These are phyloP conservation scores for Tetragonisca angustula DNA, from an alignment of 2,888 invertebrate genomes.

Conservation along the genomic window DNA sequence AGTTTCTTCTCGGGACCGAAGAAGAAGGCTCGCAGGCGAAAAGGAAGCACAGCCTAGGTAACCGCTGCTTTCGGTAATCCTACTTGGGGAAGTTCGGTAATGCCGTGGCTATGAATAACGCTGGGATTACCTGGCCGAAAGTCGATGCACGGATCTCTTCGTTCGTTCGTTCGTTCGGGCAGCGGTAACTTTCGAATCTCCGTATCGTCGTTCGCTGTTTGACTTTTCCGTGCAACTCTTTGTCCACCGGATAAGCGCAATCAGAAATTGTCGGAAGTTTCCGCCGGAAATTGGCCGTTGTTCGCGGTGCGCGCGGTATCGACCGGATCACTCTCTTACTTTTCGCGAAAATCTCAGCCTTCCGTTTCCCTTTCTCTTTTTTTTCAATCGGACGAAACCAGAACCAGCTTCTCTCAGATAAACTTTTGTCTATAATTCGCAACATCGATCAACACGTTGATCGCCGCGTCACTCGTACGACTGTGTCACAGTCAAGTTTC, in stretches of 20 bases:
- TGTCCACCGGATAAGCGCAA: conserved; percentile 15
- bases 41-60: conserved; percentile 34
- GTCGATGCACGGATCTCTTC: conserved; percentile 60
- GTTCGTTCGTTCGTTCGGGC: conserved; percentile 18
- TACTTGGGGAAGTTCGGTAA: conserved; percentile 77
- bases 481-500: no score
- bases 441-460: no score
- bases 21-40: conserved; percentile 28
- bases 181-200: conserved; percentile 57
- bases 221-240: conserved; percentile 41
- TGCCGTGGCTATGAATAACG: conserved; percentile 77
- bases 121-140: conserved; percentile 72
- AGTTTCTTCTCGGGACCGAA: conserved; percentile 47
- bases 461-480: no score
- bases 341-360: background rate
- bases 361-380: background rate
- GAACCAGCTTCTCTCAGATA: no score
- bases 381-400: background rate
- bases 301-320: background rate
- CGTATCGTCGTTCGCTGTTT: conserved; percentile 53
- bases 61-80: conserved; percentile 73
- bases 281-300: conserved; percentile 1
- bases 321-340: background rate
- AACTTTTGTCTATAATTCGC: no score
- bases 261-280: conserved; percentile 9